Evolutionary conservation across 2,113 vertebrate species (phyloP), one percentile per base, ranked within the genome.

Genomic region (Oplegnathus fasciatus): DNA sequence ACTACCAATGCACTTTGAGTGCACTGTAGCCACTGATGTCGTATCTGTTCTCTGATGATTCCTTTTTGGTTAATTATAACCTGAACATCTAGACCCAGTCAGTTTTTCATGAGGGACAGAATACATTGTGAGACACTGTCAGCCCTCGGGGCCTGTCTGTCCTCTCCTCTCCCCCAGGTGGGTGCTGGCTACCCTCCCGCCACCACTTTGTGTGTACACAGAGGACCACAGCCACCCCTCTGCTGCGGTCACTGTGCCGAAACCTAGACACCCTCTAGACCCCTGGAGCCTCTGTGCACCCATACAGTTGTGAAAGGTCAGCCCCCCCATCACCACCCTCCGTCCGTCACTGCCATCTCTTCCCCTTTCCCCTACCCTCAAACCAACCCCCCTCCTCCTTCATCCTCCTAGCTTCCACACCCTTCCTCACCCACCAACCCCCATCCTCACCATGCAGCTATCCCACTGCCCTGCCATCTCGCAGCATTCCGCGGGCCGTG

Each of bases 191-290:
- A 9, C 80, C 54, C 18, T 60, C 72, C 78, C 42, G 1, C 86
- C 62, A 73, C 75, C 66, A 13, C 50, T 61, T 46, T 75, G 58
- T 83, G 80, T 87, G 69, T 86, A 70, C 78, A 78, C 73, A 71
- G 70, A 83, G 70, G 61, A 75, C 75, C 85, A 44, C 69, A 86
- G 69, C 89, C 87, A 69, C 75, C 67, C 75, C 76, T 84, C 88
- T 75, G 55, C 90, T 77, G 84, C 37, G 82, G 90, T 91, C 90
- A 89, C 88, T 83, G 75, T 79, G 82, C 81, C 46, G 87, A 90
- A 93, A 96, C 96, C 96, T 93, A 87, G 94, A 93, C 95, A 96
- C 95, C 96, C 87, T 95, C 89, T 94, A 96, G 93, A 95, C 96
- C 96, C 92, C 94, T 93, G 95, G 96, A 96, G 94, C 96, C 96